Evolutionary conservation across 2,113 vertebrate species (phyloP), one percentile per base, ranked within the genome.

Genomic region (Tichodroma muraria): DNA sequence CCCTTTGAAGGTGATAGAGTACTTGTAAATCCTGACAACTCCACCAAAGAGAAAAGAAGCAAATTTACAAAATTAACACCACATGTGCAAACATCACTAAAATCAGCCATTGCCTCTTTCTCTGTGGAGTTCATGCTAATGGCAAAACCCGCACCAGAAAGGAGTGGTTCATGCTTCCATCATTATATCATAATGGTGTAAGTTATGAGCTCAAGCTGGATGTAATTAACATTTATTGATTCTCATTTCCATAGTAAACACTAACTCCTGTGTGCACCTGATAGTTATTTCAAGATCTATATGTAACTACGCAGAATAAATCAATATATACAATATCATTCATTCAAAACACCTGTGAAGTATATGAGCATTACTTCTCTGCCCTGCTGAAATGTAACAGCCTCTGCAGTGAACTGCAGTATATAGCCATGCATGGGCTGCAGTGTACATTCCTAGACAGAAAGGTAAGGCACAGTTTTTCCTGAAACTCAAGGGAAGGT

Each of bases 151-250:
- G 61, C 40, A 59, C 52, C 10, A 15, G 35, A 60, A 87, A 93
- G 68, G 37, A 69, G 61, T 3, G 4, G 52, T 45, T 42, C 0
- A 0, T 75, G 47, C 64, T 89, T 89, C 57, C 37, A 85, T 81
- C 94, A 79, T 76, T 91, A 42, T 61, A 89, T 57, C 73, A 64
- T 82, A 90, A 95, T 73, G 40, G 56, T 91, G 40, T 81, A 79
- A 82, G 52, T 90, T 95, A 92, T 38, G 79, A 87, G 66, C 71
- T 85, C 75, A 83, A 80, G 66, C 22, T 90, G 81, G 63, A 91
- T 72, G 80, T 85, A 95, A 94, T 97, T 94, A 94, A 95, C 83
- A 85, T 94, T 95, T 92, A 95, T 80, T 85, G 80, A 80, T 52
- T 90, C 45, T 30, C 83, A 87, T 95, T 93, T 95, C 78, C 81